Conservation (phyloP, 2,888 invertebrate species). For the Cephus rjabovi region DNA sequence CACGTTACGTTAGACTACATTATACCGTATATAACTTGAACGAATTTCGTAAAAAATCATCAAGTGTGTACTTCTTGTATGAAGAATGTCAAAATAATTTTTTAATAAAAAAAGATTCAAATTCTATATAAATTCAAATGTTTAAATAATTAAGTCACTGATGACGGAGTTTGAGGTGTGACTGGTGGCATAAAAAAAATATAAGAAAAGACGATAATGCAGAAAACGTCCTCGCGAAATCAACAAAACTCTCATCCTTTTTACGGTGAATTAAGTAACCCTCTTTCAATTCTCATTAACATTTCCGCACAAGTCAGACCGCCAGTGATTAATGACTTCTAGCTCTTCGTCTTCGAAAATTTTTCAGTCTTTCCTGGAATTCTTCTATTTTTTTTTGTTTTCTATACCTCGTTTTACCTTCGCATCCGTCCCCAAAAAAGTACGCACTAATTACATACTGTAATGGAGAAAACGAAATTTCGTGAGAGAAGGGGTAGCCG, state of each 20-base stretch:
- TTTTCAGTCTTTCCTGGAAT: neutral
- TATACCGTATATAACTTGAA: neutral
- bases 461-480: neutral
- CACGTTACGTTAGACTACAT: neutral
- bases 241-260: neutral
- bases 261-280: neutral
- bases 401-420: neutral
- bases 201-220: neutral
- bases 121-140: neutral
- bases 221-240: neutral
- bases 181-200: neutral
- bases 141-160: neutral
- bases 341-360: neutral
- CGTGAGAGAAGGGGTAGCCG: neutral
- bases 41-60: neutral
- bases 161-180: neutral
- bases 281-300: neutral
- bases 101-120: neutral
- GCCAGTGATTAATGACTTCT: neutral
- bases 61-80: neutral
- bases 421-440: neutral
- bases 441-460: neutral
- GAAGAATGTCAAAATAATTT: neutral
- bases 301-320: neutral
- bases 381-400: neutral